A percentile compares a stretch with the other conserved stretches of the same genome.
phyloP scores from a whole-genome alignment of 2,113 vertebrate species.

The Elgaria multicarinata region DNA sequence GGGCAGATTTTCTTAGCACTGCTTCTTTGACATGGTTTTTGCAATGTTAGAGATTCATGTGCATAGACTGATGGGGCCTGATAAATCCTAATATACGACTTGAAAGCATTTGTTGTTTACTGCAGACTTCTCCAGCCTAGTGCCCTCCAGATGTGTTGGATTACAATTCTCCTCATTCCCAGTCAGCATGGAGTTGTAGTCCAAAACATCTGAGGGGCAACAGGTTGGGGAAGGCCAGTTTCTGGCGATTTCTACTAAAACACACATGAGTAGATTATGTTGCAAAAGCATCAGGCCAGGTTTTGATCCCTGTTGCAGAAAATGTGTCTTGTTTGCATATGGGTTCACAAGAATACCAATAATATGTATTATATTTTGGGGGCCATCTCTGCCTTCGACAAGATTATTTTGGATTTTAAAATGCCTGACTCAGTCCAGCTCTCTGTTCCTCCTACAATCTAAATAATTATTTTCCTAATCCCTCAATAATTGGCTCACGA shows the following conservation, averaged over 20 bases:
- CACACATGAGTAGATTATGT: conserved; percentile 9
- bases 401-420: background rate
- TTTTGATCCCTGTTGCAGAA: background rate
- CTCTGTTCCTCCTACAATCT: too few species aligned
- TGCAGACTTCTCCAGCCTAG: background rate
- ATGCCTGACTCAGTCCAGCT: background rate
- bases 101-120: conserved; percentile 14
- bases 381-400: background rate
- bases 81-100: background rate
- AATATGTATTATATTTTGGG: background rate
- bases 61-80: conserved; percentile 48
- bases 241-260: conserved; percentile 18
- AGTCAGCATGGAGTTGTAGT: background rate
- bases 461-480: background rate
- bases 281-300: background rate
- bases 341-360: background rate
- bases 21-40: conserved; percentile 55
- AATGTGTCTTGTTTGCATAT: background rate
- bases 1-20: conserved; percentile 62
- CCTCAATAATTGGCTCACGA: background rate
- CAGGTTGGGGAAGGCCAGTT: background rate
- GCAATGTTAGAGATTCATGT: conserved; percentile 55
- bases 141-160: background rate
- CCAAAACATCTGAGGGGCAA: background rate
- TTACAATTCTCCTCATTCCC: background rate